A percentile compares a stretch with the other conserved stretches of the same genome.
Evolutionary conservation across 1,140 invertebrate species (phyloP).

Genomic region (Plodia interpunctella): DNA sequence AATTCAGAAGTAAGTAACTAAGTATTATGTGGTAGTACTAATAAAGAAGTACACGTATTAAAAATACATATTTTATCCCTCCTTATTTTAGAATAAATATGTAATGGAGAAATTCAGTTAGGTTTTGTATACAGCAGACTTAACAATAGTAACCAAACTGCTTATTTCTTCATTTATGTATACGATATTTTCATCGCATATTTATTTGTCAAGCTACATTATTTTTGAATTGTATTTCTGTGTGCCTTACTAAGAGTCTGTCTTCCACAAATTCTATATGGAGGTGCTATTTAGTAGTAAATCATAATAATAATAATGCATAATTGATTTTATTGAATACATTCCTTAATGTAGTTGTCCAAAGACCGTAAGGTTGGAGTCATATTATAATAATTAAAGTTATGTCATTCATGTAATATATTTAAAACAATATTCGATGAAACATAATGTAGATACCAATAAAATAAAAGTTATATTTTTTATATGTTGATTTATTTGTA

Average conservation of each 20-base stretch:
- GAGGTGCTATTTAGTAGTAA: slow-evolving; percentile 49
- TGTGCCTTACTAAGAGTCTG: slow-evolving; percentile 23
- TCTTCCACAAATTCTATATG: slow-evolving; percentile 27
- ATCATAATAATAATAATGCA: slow-evolving; percentile 22
- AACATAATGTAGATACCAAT: slow-evolving; percentile 69
- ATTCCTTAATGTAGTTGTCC: slow-evolving; percentile 29
- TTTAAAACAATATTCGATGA: slow-evolving; percentile 53
- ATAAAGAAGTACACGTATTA: too few relatives aligned
- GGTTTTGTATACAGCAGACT: too few relatives aligned
- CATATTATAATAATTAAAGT: slow-evolving; percentile 48
- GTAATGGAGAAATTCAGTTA: too few relatives aligned
- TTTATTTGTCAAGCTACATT: too few relatives aligned
- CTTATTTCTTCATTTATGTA: too few relatives aligned
- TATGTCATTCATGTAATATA: slow-evolving; percentile 63
- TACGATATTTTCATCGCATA: too few relatives aligned
- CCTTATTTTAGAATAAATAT: too few relatives aligned
- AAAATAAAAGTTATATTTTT: slow-evolving; percentile 66
- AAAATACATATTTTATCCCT: too few relatives aligned
- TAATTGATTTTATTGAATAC: slow-evolving; percentile 24
- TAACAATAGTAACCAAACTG: too few relatives aligned
- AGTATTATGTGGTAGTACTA: too few relatives aligned
- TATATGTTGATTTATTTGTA: slow-evolving; percentile 1
- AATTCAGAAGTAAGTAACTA: not conserved
- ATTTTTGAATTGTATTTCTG: not conserved
- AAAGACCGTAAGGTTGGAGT: slow-evolving; percentile 63